Base-by-base conservation (phyloP, 64 coral and sea anemone species). In the Astreopora myriophthalma region DNA sequence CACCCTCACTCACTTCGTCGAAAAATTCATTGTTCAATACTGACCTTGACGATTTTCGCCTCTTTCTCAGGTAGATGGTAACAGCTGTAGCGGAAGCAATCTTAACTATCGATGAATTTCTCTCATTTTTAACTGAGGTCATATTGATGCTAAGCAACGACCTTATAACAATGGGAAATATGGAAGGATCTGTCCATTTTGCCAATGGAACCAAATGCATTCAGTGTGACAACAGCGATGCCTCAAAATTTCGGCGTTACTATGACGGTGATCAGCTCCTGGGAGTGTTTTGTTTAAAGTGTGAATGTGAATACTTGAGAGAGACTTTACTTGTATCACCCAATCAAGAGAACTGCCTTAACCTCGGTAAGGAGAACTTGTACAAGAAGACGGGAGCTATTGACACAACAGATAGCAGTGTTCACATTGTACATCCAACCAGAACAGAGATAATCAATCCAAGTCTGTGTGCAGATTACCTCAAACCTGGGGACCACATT, bases 401-500 rank as follows among this genome's bases (percentile, higher is more conserved):
- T 55, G 82, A 85, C 82, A 36, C 31, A 25, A 29, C 36, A 13
- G 82, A 85, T 35, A 66, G 52, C n/a, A 64, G 34, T 69, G 82
- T 69, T 67, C 60, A 85, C 62, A 28, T 46, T 30, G 82, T 85
- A 17, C 82, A 85, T 69, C 82, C 82, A 37, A 26, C 17, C 20
- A 68, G 39, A 69, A 85, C 82, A 69, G 24, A 25, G 36, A 69
- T 85, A 34, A 39, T 33, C 33, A 85, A 69, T 32, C 29, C 67
- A 63, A 24, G 38, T 1, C 38, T 85, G 82, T 27, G 42, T 30
- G 86, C 49, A 10, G 69, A 88, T 74, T 88, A 72, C 27, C 27
- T 88, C 11, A 75, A 88, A 88, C 86, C 68, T 3, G 86, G 86
- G 38, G 86, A 88, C 68, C 86, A 88, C 69, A 88, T 88, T n/a